A percentile compares a stretch with the other conserved stretches of the same genome.
phyloP scores from a whole-genome alignment of 1,140 invertebrate species.

The Mamestra configurata region DNA sequence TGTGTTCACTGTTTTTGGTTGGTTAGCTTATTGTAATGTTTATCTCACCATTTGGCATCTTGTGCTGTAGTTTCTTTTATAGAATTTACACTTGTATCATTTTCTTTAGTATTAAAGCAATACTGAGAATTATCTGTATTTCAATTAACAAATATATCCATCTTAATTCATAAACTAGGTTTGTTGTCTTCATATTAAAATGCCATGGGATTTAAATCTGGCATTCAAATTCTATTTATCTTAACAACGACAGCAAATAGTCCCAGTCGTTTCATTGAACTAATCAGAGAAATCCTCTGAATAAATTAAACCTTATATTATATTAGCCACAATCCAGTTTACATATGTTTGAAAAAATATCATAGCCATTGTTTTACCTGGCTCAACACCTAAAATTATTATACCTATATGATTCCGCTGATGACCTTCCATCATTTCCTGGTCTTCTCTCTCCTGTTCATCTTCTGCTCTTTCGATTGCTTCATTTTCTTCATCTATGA shows the following conservation, averaged over 20 bases:
- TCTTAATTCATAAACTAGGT: not conserved
- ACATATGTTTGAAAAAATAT: not conserved
- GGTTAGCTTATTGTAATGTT: slow-evolving; percentile 65
- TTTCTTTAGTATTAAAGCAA: not conserved
- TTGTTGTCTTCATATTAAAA: not conserved
- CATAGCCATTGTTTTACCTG: not conserved
- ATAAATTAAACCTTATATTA: not conserved
- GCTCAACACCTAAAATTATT: not conserved
- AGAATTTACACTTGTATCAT: not conserved
- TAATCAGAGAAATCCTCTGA: not conserved
- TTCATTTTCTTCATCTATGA: slow-evolving; percentile 89
- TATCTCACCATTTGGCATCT: slow-evolving; percentile 25
- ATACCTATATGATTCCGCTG: slow-evolving; percentile 84
- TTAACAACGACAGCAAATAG: not conserved
- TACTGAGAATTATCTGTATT: not conserved
- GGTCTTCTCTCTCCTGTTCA: slow-evolving; percentile 82
- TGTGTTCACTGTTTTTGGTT: slow-evolving; percentile 81
- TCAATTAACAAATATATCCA: not conserved
- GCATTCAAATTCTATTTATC: too few relatives aligned
- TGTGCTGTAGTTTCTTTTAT: not conserved
- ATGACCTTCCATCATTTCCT: slow-evolving; percentile 76
- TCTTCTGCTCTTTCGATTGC: slow-evolving; percentile 88
- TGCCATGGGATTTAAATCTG: too few relatives aligned
- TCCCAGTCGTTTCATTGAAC: not conserved
- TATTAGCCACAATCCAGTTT: not conserved